Percentiles rank a stretch among this genome's conserved stretches.
Evolutionary conservation across 1,140 invertebrate genomes (phyloP).

Genomic region (Rhopalosiphum padi): DNA sequence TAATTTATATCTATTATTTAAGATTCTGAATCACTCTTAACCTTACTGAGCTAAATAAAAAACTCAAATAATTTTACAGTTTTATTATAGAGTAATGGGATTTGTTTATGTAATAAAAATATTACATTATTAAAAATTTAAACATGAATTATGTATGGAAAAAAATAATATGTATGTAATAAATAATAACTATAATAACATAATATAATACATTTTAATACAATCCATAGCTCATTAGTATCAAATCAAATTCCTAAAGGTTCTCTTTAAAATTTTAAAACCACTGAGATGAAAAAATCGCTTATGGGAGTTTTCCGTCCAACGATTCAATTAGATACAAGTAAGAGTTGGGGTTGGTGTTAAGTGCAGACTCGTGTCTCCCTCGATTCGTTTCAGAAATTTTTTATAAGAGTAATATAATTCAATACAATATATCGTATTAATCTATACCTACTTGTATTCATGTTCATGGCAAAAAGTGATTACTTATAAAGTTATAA

Average conservation of each 20-base stretch:
- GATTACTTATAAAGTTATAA: background rate
- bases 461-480: background rate
- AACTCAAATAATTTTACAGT: background rate
- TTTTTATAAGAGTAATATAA: constrained; percentile 5
- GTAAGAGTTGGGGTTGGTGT: background rate
- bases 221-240: background rate
- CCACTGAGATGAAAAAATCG: background rate
- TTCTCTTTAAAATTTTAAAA: background rate
- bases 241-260: background rate
- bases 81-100: background rate
- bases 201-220: background rate
- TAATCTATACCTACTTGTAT: background rate
- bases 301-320: background rate
- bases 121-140: background rate
- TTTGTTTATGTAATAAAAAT: background rate
- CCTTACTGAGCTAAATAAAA: background rate
- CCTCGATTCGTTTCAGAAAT: background rate
- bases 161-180: background rate
- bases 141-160: background rate
- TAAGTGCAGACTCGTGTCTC: constrained; percentile 43
- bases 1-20: background rate
- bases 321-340: constrained; percentile 12
- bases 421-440: background rate
- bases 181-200: background rate
- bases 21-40: background rate